phyloP scores from a whole-genome alignment of 2,113 vertebrate species.

The Ardeotis arabs region DNA sequence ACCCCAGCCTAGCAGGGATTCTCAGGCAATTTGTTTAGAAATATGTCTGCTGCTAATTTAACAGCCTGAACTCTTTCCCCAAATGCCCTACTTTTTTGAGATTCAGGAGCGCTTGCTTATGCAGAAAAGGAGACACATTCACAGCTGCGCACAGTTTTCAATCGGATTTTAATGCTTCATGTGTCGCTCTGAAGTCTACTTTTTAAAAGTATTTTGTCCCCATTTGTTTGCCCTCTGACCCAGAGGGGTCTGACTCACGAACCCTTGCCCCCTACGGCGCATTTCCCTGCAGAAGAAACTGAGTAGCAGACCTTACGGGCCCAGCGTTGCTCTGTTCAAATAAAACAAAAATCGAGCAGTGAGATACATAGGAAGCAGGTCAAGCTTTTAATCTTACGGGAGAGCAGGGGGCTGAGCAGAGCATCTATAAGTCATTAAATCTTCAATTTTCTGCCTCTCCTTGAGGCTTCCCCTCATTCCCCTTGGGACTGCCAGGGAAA shows the following conservation, averaged over 20 bases:
- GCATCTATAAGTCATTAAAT: slow-evolving; percentile 59
- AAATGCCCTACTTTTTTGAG: neutral
- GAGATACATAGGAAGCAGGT: slow-evolving; percentile 33
- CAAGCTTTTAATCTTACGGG: slow-evolving; percentile 52
- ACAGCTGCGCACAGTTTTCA: neutral
- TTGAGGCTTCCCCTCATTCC: slow-evolving; percentile 31
- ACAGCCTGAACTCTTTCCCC: neutral
- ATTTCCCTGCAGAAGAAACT: neutral
- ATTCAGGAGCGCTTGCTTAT: fast-evolving
- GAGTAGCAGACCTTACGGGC: neutral
- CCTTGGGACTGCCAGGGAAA: slow-evolving; percentile 3
- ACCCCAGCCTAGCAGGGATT: neutral
- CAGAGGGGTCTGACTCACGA: neutral
- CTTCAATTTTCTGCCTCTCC: slow-evolving; percentile 60
- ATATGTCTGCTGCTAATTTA: neutral
- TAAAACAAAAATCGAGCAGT: neutral
- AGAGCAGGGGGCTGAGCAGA: slow-evolving; percentile 5
- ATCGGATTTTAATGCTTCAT: neutral
- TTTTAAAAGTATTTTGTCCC: neutral
- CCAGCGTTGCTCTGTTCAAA: neutral
- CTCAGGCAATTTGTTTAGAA: neutral
- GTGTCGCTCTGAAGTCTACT: neutral
- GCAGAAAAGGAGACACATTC: neutral
- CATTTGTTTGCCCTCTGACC: slow-evolving; percentile 5
- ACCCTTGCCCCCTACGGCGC: neutral